phyloP scores from a whole-genome alignment of 2,888 invertebrate species.

The Acrobasis consociella region DNA sequence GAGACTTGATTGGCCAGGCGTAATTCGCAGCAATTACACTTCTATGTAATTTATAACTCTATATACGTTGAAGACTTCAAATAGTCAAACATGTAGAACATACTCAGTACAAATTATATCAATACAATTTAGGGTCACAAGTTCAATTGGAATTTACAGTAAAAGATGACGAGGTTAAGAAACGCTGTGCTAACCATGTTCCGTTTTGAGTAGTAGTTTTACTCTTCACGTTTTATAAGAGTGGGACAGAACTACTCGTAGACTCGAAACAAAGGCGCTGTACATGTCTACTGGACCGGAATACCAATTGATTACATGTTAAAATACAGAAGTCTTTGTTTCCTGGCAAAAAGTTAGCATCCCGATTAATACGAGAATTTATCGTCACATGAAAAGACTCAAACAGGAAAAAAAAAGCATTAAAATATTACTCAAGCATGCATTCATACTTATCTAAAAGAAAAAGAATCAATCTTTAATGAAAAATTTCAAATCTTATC shows the following conservation, averaged over 20 bases:
- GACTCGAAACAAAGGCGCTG: conserved; percentile 17
- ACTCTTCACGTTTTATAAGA: not conserved
- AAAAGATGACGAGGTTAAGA: conserved; percentile 3
- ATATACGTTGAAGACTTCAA: not conserved
- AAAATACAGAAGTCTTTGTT: conserved; percentile 8
- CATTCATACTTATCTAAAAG: conserved; percentile 42
- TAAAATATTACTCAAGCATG: conserved; percentile 30
- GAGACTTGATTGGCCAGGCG: too few species aligned
- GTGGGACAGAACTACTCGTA: conserved; percentile 7
- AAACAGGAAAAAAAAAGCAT: not conserved
- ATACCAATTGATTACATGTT: conserved; percentile 18
- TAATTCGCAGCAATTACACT: too few species aligned
- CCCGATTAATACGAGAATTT: not conserved
- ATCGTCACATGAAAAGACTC: not conserved
- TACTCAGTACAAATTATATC: not conserved
- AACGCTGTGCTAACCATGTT: conserved; percentile 4
- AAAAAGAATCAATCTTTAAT: conserved; percentile 39
- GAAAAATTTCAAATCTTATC: conserved; percentile 43
- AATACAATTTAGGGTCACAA: not conserved
- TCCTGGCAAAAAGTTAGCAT: conserved; percentile 4
- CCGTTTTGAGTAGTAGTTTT: not conserved
- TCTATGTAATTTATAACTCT: not conserved
- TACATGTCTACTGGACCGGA: conserved; percentile 13
- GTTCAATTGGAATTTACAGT: not conserved
- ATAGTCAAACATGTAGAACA: not conserved